These are phyloP conservation scores for Chiroxiphia lanceolata DNA, from an alignment of 2,797 vertebrate genomes.

Conservation along the genomic window DNA sequence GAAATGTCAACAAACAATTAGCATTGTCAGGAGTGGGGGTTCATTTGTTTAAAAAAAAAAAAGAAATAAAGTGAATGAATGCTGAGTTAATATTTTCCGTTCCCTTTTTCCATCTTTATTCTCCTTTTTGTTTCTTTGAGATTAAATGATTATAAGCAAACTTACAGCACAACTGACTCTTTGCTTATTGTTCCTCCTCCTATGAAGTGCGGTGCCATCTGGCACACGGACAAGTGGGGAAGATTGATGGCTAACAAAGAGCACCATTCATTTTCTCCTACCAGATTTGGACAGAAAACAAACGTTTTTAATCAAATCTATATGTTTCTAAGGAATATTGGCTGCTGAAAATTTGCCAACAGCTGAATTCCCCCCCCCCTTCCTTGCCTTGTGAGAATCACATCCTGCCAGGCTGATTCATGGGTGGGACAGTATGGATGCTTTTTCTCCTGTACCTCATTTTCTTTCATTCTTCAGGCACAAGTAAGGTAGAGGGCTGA, in stretches of 20 bases:
- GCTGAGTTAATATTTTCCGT: background rate
- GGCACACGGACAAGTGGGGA: slow-evolving; percentile 59
- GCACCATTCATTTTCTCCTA: slow-evolving; percentile 54
- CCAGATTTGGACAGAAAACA: slow-evolving; percentile 60
- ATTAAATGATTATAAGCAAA: slow-evolving; percentile 45
- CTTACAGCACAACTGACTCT: slow-evolving; percentile 50
- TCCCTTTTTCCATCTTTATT: background rate
- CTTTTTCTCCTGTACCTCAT: background rate
- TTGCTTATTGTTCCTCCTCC: slow-evolving; percentile 54
- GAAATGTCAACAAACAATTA: background rate
- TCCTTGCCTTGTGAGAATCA: background rate
- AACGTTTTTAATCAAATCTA: slow-evolving; percentile 70
- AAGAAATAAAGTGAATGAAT: background rate
- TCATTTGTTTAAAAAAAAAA: background rate
- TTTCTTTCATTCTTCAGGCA: background rate
- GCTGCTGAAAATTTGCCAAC: slow-evolving; percentile 53
- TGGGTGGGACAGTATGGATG: background rate
- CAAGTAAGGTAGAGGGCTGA: background rate
- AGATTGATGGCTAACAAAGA: slow-evolving; percentile 62
- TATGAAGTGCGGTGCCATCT: slow-evolving; percentile 44
- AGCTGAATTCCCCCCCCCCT: background rate
- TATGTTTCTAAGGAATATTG: slow-evolving; percentile 62
- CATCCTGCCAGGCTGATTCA: slow-evolving; percentile 20
- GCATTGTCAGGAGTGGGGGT: background rate
- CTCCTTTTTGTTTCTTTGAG: slow-evolving; percentile 33